A percentile compares a stretch with the other conserved stretches of the same genome.
These are phyloP conservation scores for Agonum fuliginosum DNA, from an alignment of 2,888 invertebrate species.

Conservation along the genomic window DNA sequence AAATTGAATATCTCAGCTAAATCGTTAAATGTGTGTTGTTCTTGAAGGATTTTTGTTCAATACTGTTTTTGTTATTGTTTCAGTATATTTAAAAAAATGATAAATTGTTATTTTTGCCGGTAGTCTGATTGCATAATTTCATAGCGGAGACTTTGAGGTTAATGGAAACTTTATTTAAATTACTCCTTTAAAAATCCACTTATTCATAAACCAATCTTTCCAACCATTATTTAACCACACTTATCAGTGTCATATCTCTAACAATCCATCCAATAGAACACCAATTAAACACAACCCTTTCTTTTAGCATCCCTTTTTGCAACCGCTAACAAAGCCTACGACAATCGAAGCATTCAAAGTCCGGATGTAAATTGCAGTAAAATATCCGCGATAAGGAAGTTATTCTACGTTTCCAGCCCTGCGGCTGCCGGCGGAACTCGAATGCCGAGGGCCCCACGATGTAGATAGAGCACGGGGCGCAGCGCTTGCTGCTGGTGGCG, in stretches of 20 bases:
- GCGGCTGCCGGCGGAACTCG: background rate
- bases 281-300: constrained; percentile 4
- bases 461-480: constrained; percentile 42
- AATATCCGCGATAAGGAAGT: constrained; percentile 57
- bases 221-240: no score
- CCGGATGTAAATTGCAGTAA: constrained; percentile 58
- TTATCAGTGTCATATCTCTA: background rate
- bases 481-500: background rate
- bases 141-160: no score
- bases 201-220: no score
- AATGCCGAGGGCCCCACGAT: background rate
- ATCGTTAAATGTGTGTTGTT: no score
- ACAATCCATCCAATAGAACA: background rate
- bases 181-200: no score
- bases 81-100: no score
- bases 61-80: no score
- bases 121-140: no score
- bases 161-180: no score
- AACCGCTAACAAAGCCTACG: background rate
- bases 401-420: constrained; percentile 15
- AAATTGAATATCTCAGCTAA: no score
- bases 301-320: background rate
- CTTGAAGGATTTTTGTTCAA: no score
- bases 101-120: no score
- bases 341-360: background rate